Evolutionary conservation across 2,888 invertebrate genomes (phyloP), one percentile per base, ranked within the genome.

Genomic region (Amblyjoppa fuscipennis): DNA sequence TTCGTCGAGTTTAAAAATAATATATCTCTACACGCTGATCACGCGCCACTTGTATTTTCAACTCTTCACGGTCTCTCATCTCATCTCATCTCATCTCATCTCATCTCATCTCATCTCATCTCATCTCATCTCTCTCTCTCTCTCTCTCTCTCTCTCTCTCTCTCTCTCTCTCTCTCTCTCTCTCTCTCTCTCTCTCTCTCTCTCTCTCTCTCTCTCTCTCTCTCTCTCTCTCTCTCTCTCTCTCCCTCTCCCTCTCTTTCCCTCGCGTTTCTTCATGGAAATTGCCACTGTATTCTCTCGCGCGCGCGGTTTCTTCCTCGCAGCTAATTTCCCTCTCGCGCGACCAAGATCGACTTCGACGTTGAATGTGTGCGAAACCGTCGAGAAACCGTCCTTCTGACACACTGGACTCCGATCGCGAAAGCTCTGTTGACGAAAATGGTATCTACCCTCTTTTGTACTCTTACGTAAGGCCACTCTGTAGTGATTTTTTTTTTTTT

Each of bases 1-100:
- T 81, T 66, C 73, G 61, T 45, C 59, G 81, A 81, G 81, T 84
- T 84, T 84, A 84, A 84, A 84, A 84, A 84, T 84, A 84, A 59
- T 78, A 81, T 73, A 49, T 51, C 69, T 51, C 77, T 80, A 76
- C 84, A 68, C 80, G 81, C 61, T 73, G 59, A 69, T 84, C 84
- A 84, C 84, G 84, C 78, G 81, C 81, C 77, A 64, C 61, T 25
- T 28, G 59, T 59, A 38, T 73, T 59, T 77, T 51, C 84, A 31
- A 68, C 74, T 41, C 38, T 45, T 45, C 45, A 45, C 45, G 45
- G 45, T 45, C 45, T 16, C 45, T 45, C 45, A 11, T 45, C 45
- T 45, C 16, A 16, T 38, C 76, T 51, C 59, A 66, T 68, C 49
- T 31, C 41, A 13, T 41, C 41, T 41, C 41, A 20, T 20, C 20